phyloP scores from a whole-genome alignment of 2,113 vertebrate species.

The Copsychus sechellarum region DNA sequence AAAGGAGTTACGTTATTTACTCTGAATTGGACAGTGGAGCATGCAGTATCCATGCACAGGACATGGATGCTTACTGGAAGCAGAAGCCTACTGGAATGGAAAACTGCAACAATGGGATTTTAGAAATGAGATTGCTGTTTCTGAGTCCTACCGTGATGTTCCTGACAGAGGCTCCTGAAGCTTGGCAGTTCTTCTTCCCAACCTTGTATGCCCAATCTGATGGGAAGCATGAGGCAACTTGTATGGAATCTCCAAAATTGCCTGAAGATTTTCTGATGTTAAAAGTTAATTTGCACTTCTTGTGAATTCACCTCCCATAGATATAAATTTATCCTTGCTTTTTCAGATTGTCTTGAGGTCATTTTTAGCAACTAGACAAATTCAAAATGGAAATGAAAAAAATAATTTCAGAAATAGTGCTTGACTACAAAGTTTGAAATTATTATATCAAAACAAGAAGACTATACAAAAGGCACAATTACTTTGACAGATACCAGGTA shows the following conservation, averaged over 20 bases:
- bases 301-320: background rate
- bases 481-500: background rate
- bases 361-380: background rate
- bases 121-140: background rate
- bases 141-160: background rate
- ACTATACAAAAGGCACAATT: background rate
- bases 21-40: background rate
- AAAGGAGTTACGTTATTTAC: background rate
- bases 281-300: background rate
- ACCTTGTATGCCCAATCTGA: accelerated
- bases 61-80: background rate
- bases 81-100: background rate
- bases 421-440: background rate
- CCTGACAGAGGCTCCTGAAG: background rate
- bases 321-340: background rate
- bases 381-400: background rate
- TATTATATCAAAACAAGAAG: background rate
- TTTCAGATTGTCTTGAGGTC: background rate
- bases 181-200: background rate
- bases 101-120: background rate
- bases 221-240: background rate
- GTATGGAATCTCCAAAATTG: background rate
- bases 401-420: background rate
- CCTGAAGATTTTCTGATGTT: background rate
- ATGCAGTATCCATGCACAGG: accelerated